These are phyloP conservation scores for Perccottus glenii DNA, from an alignment of 2,113 vertebrate species.

Conservation along the genomic window DNA sequence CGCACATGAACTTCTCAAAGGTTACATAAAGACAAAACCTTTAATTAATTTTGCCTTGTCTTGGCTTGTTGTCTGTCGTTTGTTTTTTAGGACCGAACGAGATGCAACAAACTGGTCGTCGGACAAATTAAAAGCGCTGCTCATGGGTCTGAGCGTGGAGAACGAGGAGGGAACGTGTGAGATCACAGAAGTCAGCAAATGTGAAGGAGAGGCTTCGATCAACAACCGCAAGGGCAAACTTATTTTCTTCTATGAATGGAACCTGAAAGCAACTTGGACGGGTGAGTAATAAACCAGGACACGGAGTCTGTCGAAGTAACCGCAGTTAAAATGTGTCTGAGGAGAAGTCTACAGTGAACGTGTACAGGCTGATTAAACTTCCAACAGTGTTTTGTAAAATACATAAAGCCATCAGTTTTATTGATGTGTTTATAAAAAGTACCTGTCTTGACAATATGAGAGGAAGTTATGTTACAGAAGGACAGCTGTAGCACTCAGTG, in stretches of 20 bases:
- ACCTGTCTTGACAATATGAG: no score
- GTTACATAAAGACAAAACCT: no score
- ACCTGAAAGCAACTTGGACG: slow-evolving; percentile 87
- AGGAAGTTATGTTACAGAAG: no score
- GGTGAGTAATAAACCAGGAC: slow-evolving; percentile 38
- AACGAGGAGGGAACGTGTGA: slow-evolving; percentile 88
- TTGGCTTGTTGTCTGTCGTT: not conserved
- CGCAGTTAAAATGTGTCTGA: no score
- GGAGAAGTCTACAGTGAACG: no score
- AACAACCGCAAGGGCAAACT: slow-evolving; percentile 99
- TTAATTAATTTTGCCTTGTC: not conserved
- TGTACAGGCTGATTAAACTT: no score
- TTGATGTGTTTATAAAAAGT: no score
- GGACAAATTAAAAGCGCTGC: slow-evolving; percentile 88
- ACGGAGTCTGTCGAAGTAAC: no score
- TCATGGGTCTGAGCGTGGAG: slow-evolving; percentile 86
- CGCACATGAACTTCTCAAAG: no score
- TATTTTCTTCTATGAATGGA: slow-evolving; percentile 98
- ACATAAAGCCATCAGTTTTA: no score
- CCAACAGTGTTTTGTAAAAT: not conserved
- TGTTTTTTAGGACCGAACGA: slow-evolving; percentile 89
- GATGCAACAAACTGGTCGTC: slow-evolving; percentile 96
- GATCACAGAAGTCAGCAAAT: slow-evolving; percentile 90
- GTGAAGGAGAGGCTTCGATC: slow-evolving; percentile 95
- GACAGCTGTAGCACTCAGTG: no score